Evolutionary conservation across 2,888 invertebrate genomes (phyloP).

Genomic region (Cerceris rybyensis): DNA sequence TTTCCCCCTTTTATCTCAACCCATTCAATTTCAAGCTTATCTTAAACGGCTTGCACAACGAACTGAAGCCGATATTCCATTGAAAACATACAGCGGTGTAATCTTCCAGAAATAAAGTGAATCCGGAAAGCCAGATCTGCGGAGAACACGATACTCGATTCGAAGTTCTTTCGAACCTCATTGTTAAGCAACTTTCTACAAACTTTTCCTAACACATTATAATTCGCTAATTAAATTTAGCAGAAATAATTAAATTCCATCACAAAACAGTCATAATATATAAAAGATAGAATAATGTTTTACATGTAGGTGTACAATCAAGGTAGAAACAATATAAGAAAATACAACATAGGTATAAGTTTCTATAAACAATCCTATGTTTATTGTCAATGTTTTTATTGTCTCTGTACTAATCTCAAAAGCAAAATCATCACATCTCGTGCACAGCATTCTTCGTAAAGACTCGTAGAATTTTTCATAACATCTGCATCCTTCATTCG

Average conservation of each 20-base stretch:
- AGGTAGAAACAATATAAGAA: too few relatives aligned
- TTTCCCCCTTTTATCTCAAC: slow-evolving; percentile 8
- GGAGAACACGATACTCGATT: background rate
- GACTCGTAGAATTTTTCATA: too few relatives aligned
- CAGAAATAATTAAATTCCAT: background rate
- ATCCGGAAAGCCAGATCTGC: background rate
- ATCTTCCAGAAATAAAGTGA: slow-evolving; percentile 12
- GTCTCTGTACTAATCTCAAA: too few relatives aligned
- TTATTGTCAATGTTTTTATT: too few relatives aligned
- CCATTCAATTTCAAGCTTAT: slow-evolving; percentile 16
- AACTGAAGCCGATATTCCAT: background rate
- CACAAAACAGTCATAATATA: too few relatives aligned
- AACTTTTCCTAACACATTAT: background rate
- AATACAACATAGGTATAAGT: too few relatives aligned
- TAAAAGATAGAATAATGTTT: too few relatives aligned
- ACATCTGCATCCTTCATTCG: too few relatives aligned
- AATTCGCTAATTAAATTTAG: background rate
- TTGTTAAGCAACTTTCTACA: background rate
- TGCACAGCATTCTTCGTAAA: too few relatives aligned
- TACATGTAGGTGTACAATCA: too few relatives aligned
- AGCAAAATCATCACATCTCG: too few relatives aligned
- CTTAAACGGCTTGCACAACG: slow-evolving; percentile 8
- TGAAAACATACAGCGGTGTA: background rate
- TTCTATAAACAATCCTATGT: too few relatives aligned
- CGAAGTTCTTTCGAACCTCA: background rate